Conservation (phyloP, 1,140 invertebrate species). For the Penaeus indicus region DNA sequence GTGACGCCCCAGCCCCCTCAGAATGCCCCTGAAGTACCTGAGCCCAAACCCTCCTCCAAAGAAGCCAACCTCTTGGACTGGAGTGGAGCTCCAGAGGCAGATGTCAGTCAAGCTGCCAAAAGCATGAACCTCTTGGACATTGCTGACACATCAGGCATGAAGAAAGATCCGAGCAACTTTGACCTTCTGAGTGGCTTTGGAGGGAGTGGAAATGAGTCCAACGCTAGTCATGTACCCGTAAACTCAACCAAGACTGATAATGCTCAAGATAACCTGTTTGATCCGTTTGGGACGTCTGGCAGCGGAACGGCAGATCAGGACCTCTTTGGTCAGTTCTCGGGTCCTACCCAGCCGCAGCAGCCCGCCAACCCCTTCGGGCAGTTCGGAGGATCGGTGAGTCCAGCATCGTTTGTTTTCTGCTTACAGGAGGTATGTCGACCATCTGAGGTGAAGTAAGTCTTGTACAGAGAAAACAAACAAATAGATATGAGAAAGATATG, state of each 20-base stretch:
- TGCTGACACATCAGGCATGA: conserved; percentile 54
- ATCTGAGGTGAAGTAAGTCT: no score
- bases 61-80: conserved; percentile 73
- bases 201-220: conserved; percentile 43
- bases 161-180: conserved; percentile 70
- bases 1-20: conserved; percentile 15
- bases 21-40: neutral
- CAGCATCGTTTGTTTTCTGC: no score
- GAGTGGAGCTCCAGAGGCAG: conserved; percentile 62
- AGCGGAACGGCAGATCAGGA: neutral
- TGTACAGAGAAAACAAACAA: no score
- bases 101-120: neutral
- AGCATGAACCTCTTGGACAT: conserved; percentile 52
- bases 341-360: conserved; percentile 7
- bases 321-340: conserved; percentile 43
- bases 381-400: conserved; percentile 15
- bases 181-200: conserved; percentile 78
- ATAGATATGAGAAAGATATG: no score
- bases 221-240: conserved; percentile 24
- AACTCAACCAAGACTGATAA: conserved; percentile 51
- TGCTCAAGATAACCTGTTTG: conserved; percentile 67
- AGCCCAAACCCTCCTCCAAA: conserved; percentile 59
- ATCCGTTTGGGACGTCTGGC: conserved; percentile 65
- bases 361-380: neutral
- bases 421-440: no score